Base-by-base conservation (phyloP, 2,113 vertebrate species). In the Pagrus major region DNA sequence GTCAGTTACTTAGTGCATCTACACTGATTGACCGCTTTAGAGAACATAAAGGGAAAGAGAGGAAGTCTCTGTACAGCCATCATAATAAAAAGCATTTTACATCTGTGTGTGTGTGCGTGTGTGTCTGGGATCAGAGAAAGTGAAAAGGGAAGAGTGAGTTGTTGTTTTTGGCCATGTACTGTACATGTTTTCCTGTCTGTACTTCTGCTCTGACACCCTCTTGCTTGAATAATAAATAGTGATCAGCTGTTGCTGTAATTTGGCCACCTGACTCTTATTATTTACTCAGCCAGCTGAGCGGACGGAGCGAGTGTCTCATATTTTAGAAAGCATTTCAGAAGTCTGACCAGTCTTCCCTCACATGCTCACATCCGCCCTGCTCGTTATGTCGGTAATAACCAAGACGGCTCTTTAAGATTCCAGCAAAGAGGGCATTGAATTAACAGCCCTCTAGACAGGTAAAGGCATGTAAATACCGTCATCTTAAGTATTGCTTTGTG, bases 221-320 rank as follows among this genome's bases (percentile, higher is more conserved):
- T 58, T 65, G 73, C 71, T 87, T 70, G 42, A 91, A 90, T 83
- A 91, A 89, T 86, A 89, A 92, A 89, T 76, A 86, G 55, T 37
- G 63, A 87, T 91, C 61, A 84, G 86, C 86, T 92, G 85, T 85
- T 80, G 67, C 63, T 81, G 59, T 86, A 56, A 84, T 84, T 76
- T 76, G 64, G 77, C 79, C 86, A 81, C 81, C 86, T 81, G 86
- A 85, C 74, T 83, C 81, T 54, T 74, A 51, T 83, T 88, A 61
- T 60, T 74, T 59, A 15, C 74, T 67, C 42, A 64, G 37, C 47
- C 76, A 70, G 66, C 74, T 74, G 65, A 85, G 77, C 14, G 71
- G 49, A 81, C 39, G 59, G 66, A 81, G 49, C 41, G 65, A 71
- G 54, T 20, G 44, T 81, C 37, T 82, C 49, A 80, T 6, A 9